Evolutionary conservation across 2,888 invertebrate genomes (phyloP).

Genomic region (Eucera pruinosa): DNA sequence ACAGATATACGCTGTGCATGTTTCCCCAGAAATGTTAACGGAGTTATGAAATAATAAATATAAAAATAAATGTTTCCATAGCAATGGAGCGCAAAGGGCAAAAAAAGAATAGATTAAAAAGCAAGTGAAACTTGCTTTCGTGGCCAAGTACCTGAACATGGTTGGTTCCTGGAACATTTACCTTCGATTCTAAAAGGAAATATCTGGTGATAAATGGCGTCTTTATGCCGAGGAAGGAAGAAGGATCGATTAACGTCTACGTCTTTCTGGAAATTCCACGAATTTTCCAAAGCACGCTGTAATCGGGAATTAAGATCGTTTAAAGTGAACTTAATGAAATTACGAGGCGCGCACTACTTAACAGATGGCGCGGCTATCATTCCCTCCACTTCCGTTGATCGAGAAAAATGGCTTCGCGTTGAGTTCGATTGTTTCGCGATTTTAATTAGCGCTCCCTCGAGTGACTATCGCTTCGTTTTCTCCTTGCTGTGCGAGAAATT

Average conservation of each 20-base stretch:
- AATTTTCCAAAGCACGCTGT: slow-evolving; percentile 33
- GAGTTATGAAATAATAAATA: no score
- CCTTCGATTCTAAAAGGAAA: neutral
- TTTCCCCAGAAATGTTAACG: no score
- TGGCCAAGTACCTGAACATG: no score
- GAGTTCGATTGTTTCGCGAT: slow-evolving; percentile 52
- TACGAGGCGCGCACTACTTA: slow-evolving; percentile 61
- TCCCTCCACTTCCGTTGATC: slow-evolving; percentile 21
- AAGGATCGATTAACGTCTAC: no score
- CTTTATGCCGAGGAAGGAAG: neutral
- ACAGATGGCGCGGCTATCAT: slow-evolving; percentile 58
- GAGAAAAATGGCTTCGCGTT: slow-evolving; percentile 55
- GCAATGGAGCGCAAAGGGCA: no score
- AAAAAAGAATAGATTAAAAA: no score
- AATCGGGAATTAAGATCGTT: slow-evolving; percentile 63
- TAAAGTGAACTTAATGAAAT: slow-evolving; percentile 61
- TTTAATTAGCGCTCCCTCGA: slow-evolving; percentile 61
- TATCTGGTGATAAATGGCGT: neutral
- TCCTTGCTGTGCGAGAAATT: neutral
- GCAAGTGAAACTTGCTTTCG: no score
- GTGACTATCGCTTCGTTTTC: neutral
- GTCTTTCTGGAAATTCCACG: slow-evolving; percentile 20
- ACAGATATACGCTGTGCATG: no score
- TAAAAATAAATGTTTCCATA: no score
- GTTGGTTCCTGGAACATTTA: neutral